These are phyloP conservation scores for Stigmatopora argus DNA, from an alignment of 2,113 vertebrate species.

Conservation along the genomic window DNA sequence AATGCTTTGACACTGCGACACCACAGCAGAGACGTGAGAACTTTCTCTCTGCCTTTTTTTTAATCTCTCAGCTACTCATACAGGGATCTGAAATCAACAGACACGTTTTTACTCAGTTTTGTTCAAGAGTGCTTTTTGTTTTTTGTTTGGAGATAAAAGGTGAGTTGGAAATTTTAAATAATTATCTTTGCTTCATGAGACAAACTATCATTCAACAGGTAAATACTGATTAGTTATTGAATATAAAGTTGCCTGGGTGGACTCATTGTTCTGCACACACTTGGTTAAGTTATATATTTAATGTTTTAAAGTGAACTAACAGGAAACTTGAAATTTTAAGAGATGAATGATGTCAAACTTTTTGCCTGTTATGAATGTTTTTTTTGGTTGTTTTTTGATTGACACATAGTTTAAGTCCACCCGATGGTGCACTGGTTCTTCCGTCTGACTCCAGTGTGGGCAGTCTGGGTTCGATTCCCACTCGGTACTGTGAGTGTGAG, in stretches of 20 bases:
- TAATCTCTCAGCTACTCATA: constrained; percentile 15
- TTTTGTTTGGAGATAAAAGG: constrained; percentile 30
- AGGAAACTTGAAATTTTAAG: no score
- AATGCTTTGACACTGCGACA: constrained; percentile 20
- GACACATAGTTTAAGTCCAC: no score
- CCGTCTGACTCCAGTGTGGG: no score
- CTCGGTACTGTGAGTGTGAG: no score
- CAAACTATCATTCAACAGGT: neutral
- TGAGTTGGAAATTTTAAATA: constrained; percentile 24
- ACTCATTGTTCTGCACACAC: no score
- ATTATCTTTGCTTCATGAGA: neutral
- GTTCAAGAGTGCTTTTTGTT: constrained; percentile 4
- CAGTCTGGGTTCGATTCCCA: no score
- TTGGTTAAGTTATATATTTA: no score
- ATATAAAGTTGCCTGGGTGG: neutral
- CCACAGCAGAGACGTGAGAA: constrained; percentile 29
- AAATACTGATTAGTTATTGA: neutral
- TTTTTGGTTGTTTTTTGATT: no score
- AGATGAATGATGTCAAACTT: neutral
- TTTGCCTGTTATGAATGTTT: neutral
- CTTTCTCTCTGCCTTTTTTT: constrained; percentile 20
- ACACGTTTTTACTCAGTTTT: constrained; percentile 6
- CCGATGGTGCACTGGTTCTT: no score
- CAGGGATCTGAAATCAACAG: constrained; percentile 11
- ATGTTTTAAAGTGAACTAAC: no score